Evolutionary conservation across 2,113 vertebrate genomes (phyloP), one percentile per base, ranked within the genome.

Genomic region (Coreoperca whiteheadi): DNA sequence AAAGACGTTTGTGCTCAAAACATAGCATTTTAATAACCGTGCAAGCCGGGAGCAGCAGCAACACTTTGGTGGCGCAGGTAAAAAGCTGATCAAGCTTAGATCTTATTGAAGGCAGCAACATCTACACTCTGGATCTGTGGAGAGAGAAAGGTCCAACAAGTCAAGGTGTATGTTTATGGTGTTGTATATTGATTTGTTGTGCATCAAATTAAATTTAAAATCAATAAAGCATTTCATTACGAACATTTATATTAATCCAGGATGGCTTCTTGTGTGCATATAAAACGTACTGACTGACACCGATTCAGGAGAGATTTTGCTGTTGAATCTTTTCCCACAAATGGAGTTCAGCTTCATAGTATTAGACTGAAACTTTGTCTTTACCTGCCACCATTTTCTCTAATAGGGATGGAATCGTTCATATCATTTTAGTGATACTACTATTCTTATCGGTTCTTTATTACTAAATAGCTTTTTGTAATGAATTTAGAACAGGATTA

Each of bases 21-120:
- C 72, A 66, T 79, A 77, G 54, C 56, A 80, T 91, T 95, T 95
- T 94, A 94, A 87, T 96, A 84, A 92, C 87, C 48, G 77, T 89
- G 57, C 28, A 69, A 88, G 34, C 79, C 25, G 28, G 56, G 51
- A 92, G 83, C 89, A 90, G 84, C 83, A 87, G 70, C 76, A 84
- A 87, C 75, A 90, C 83, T 87, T 88, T 81, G 87, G 90, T 87
- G 76, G 68, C 66, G 53, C 59, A 51, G 79, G 70, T 32, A 7
- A 32, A 25, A 53, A 23, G 50, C 32, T 51, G 82, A 48, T 77
- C 72, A 37, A 79, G 59, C 64, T 97, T 94, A 99, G 94, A 99
- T 98, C 95, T 99, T 99, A 94, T 99, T 99, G 95, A 99, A 99
- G 59, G 97, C 98, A 82, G 98, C 97, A 2, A 99, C 97, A 89